phyloP scores from a whole-genome alignment of 2,888 invertebrate genomes.

The Cerastoderma edule region DNA sequence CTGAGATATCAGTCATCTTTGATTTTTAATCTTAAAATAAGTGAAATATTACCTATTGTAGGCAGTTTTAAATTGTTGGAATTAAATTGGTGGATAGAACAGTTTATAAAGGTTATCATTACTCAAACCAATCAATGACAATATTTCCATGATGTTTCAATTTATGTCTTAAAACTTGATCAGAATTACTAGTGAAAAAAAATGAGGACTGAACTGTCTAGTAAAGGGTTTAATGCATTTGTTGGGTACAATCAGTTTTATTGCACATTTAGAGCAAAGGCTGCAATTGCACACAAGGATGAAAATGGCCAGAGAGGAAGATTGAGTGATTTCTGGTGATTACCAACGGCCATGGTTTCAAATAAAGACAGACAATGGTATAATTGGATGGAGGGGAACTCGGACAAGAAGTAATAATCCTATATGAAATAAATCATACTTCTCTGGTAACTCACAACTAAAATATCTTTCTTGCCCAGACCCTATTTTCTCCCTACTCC shows the following conservation, averaged over 20 bases:
- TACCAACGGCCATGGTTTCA: conserved; percentile 17
- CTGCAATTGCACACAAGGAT: conserved; percentile 20
- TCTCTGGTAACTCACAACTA: neutral
- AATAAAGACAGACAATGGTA: conserved; percentile 20
- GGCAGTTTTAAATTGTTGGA: too few relatives aligned
- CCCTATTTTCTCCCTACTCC: too few relatives aligned
- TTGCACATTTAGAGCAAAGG: conserved; percentile 29
- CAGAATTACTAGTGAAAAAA: neutral
- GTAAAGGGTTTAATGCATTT: conserved; percentile 38
- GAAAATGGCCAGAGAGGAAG: conserved; percentile 7
- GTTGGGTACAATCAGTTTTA: conserved; percentile 41
- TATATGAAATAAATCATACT: neutral
- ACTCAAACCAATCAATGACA: too few relatives aligned
- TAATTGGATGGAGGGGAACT: conserved; percentile 10
- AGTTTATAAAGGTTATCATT: neutral
- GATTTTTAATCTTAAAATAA: too few relatives aligned
- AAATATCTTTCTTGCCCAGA: too few relatives aligned
- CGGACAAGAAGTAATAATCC: neutral
- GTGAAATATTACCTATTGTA: too few relatives aligned
- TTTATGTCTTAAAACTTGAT: too few relatives aligned
- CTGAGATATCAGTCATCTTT: too few relatives aligned
- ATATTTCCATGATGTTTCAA: too few relatives aligned
- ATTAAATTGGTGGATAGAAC: neutral
- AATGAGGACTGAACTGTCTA: neutral
- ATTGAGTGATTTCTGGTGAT: conserved; percentile 18